phyloP scores from a whole-genome alignment of 2,797 vertebrate species.

The Falco rusticolus region DNA sequence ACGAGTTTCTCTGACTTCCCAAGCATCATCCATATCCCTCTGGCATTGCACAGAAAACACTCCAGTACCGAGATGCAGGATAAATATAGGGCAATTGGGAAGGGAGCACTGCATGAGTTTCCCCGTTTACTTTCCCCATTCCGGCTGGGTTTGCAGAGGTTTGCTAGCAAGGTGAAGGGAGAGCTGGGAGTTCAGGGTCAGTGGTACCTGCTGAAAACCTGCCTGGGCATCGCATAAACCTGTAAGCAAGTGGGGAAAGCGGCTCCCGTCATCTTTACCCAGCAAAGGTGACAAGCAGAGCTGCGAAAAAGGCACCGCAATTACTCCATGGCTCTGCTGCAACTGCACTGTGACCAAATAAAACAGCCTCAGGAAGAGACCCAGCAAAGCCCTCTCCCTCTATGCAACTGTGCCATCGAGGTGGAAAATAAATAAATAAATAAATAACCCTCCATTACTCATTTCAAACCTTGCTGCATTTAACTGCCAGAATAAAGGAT shows the following conservation, averaged over 20 bases:
- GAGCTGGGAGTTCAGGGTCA: slow-evolving; percentile 13
- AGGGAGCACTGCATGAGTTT: not conserved
- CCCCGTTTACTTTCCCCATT: not conserved
- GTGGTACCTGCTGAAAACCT: not conserved
- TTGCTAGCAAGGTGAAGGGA: not conserved
- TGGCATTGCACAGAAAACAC: not conserved
- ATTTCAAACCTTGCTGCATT: slow-evolving; percentile 54
- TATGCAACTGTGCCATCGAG: not conserved
- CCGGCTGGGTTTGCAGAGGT: not conserved
- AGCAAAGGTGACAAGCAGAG: slow-evolving; percentile 15
- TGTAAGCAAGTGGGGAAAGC: not conserved
- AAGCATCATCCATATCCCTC: not conserved
- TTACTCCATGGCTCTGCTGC: slow-evolving; percentile 58
- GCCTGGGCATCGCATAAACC: not conserved
- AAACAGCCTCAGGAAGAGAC: slow-evolving; percentile 10
- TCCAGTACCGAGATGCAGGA: not conserved
- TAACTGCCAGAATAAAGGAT: slow-evolving; percentile 58
- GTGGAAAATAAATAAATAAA: not conserved
- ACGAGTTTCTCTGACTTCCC: slow-evolving; percentile 41
- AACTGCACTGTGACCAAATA: slow-evolving; percentile 15
- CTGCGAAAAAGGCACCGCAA: slow-evolving; percentile 18
- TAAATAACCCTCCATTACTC: slow-evolving; percentile 45
- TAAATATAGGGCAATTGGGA: not conserved
- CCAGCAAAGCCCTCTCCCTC: not conserved
- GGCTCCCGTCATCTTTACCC: not conserved